Conservation (phyloP, 2,888 invertebrate species). For the Cataglyphis livida region DNA sequence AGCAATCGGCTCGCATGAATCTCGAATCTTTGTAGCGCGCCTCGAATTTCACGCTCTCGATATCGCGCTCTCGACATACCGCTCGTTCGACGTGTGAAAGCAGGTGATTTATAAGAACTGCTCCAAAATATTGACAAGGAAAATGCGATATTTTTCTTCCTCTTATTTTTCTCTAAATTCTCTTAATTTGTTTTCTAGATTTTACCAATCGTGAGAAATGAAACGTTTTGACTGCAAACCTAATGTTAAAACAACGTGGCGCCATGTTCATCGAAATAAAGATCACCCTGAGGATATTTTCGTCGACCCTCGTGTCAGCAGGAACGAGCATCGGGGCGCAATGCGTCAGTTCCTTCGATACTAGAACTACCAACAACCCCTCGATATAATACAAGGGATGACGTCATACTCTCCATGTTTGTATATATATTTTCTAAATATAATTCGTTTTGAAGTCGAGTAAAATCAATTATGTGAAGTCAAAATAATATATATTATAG, state of each 20-base stretch:
- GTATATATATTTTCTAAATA: conserved; percentile 22
- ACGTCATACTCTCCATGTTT: conserved; percentile 60
- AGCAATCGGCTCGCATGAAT: conserved; percentile 13
- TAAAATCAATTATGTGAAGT: not conserved
- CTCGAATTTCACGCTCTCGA: conserved; percentile 42
- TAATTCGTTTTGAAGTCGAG: conserved; percentile 1
- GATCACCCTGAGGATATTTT: conserved; percentile 59
- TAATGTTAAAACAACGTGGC: not conserved
- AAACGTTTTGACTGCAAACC: not conserved
- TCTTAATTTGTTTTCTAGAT: not conserved
- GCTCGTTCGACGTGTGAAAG: conserved; percentile 28
- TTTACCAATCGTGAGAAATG: not conserved
- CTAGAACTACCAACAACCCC: conserved; percentile 57
- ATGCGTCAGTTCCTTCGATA: conserved; percentile 62
- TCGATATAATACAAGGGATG: conserved; percentile 60
- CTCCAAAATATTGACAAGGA: not conserved
- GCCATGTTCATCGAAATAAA: conserved; percentile 29
- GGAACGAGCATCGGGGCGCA: conserved; percentile 57
- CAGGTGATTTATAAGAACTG: conserved; percentile 24
- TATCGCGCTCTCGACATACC: conserved; percentile 35
- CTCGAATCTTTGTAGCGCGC: conserved; percentile 11
- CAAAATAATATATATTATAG: not conserved
- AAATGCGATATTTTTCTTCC: not conserved
- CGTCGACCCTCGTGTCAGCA: conserved; percentile 62
- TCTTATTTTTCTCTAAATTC: not conserved